A percentile compares a stretch with the other conserved stretches of the same genome.
phyloP scores from a whole-genome alignment of 2,113 vertebrate genomes.

The Apodemus speciosus region DNA sequence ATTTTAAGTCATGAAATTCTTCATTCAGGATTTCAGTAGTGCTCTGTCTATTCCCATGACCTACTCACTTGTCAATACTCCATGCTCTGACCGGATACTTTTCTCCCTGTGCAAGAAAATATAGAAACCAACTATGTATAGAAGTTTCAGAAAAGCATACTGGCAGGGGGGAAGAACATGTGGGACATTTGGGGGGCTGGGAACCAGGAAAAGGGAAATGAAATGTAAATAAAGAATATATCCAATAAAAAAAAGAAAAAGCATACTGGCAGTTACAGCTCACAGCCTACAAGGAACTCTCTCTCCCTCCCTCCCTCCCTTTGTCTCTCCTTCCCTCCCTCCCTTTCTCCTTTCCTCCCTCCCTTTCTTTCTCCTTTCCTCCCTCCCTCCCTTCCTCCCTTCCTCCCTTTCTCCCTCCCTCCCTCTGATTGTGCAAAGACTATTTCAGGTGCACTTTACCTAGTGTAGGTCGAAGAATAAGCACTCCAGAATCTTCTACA shows the following conservation, averaged over 20 bases:
- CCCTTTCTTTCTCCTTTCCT: not conserved
- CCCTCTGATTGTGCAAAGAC: not conserved
- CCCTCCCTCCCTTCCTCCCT: not conserved
- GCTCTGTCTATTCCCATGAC: too few relatives aligned
- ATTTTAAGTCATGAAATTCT: not conserved
- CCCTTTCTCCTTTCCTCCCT: not conserved
- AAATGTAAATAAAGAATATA: too few relatives aligned
- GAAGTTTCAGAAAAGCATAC: too few relatives aligned
- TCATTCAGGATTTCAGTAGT: not conserved
- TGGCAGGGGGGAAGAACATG: too few relatives aligned
- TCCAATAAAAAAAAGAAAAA: too few relatives aligned
- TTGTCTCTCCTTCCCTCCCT: not conserved
- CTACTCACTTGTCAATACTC: not conserved
- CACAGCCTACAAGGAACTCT: not conserved
- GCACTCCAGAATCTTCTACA: fast-evolving
- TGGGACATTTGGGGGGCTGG: too few relatives aligned
- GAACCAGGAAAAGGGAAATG: too few relatives aligned
- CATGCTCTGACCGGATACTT: not conserved
- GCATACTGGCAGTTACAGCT: too few relatives aligned
- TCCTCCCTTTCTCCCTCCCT: too few relatives aligned
- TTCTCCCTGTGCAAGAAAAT: not conserved
- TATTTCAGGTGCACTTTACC: too few relatives aligned
- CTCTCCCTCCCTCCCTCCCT: not conserved
- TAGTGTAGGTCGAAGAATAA: not conserved
- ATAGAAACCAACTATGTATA: not conserved